A percentile compares a stretch with the other conserved stretches of the same genome.
phyloP scores from a whole-genome alignment of 2,113 vertebrate species.

The Heterochromis multidens region DNA sequence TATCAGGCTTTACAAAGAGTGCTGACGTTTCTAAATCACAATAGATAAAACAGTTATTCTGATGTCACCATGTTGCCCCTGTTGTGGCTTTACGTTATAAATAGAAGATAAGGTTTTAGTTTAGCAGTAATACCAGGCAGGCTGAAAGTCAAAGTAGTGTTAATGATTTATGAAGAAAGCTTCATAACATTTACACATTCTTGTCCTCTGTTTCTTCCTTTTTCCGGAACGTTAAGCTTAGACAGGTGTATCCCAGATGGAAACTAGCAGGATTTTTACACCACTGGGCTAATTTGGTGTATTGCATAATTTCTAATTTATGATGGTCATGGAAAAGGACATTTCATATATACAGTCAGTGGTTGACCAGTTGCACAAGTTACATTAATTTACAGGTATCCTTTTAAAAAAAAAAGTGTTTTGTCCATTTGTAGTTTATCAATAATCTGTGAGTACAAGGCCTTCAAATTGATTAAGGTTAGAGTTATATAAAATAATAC shows the following conservation, averaged over 20 bases:
- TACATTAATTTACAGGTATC: background rate
- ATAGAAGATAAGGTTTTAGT: background rate
- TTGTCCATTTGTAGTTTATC: background rate
- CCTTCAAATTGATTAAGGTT: background rate
- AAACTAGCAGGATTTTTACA: background rate
- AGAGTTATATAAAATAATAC: background rate
- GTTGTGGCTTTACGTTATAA: background rate
- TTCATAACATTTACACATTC: background rate
- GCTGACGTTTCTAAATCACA: background rate
- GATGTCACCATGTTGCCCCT: background rate
- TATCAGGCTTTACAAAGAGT: background rate
- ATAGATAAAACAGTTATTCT: background rate
- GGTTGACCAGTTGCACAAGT: background rate
- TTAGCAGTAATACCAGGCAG: background rate
- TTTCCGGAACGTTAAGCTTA: background rate
- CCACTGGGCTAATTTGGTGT: background rate
- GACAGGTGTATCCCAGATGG: background rate
- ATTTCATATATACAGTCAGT: background rate
- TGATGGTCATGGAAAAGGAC: background rate
- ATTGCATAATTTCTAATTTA: background rate
- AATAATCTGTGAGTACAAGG: background rate
- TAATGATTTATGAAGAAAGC: background rate
- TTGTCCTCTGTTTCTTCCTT: background rate
- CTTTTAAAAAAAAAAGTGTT: fast-evolving
- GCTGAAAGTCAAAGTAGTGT: background rate